Evolutionary conservation across 2,888 invertebrate species (phyloP).

Genomic region (Xanthorhoe designata): DNA sequence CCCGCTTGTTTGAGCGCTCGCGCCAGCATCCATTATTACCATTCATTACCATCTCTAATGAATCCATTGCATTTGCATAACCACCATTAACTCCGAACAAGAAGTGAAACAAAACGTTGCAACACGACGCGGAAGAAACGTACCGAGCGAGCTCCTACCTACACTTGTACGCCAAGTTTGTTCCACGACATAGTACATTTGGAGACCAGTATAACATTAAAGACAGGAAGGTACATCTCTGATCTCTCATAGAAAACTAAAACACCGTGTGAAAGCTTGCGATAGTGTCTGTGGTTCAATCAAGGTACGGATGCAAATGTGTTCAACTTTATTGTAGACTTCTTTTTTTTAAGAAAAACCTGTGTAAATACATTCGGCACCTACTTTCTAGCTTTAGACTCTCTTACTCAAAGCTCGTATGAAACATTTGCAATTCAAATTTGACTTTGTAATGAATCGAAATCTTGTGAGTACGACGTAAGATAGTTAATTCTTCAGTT

Average conservation of each 20-base stretch:
- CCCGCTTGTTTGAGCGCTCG: neutral
- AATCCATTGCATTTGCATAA: slow-evolving; percentile 9
- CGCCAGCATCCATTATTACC: slow-evolving; percentile 7
- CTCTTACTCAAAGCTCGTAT: too few species aligned
- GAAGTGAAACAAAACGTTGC: slow-evolving; percentile 6
- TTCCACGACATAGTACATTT: neutral
- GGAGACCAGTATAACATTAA: neutral
- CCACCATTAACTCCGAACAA: slow-evolving; percentile 6
- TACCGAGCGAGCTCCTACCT: neutral
- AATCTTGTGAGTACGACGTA: neutral
- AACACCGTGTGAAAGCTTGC: neutral
- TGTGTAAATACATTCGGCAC: neutral
- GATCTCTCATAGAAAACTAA: neutral
- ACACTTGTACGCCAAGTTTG: neutral
- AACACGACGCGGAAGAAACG: neutral
- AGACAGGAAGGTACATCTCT: too few species aligned
- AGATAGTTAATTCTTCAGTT: neutral
- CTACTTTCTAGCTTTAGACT: neutral
- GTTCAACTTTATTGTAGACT: neutral
- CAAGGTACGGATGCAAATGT: neutral
- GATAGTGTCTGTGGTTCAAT: neutral
- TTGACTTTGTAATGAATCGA: neutral
- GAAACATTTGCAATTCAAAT: too few species aligned
- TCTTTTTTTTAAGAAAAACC: neutral
- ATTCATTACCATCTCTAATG: slow-evolving; percentile 16